Conservation (phyloP, 2,113 vertebrate species). For the Ammodytes dubius region DNA sequence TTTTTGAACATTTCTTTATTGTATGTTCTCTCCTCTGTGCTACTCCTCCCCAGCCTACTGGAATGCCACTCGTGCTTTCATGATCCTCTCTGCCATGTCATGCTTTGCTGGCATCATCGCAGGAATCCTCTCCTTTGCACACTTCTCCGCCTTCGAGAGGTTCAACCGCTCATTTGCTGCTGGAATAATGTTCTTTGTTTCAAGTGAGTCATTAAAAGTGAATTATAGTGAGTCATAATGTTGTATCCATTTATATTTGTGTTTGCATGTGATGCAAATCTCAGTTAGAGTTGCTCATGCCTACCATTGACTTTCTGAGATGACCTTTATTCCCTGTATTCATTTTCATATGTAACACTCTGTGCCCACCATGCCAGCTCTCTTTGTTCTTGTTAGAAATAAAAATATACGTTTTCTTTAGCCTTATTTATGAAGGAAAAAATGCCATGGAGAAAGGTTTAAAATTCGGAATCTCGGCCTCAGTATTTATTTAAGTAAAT, state of each 20-base stretch:
- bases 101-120: constrained; percentile 90
- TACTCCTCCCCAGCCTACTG: constrained; percentile 85
- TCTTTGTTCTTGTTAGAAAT: too few species aligned
- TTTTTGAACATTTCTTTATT: not conserved
- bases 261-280: constrained; percentile 23
- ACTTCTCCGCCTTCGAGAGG: constrained; percentile 88
- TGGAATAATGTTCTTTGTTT: constrained; percentile 91
- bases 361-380: constrained; percentile 75
- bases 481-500: too few species aligned
- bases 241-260: not conserved
- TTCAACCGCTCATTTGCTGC: constrained; percentile 91
- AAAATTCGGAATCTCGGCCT: too few species aligned
- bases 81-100: constrained; percentile 91
- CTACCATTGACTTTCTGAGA: not conserved
- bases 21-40: not conserved
- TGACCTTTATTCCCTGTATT: not conserved
- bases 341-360: not conserved
- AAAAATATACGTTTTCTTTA: too few species aligned
- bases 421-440: too few species aligned
- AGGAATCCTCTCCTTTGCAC: constrained; percentile 90
- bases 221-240: not conserved
- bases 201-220: constrained; percentile 84
- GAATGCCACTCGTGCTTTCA: constrained; percentile 93
- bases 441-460: too few species aligned
- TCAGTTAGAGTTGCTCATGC: not conserved